phyloP scores from a whole-genome alignment of 2,888 invertebrate genomes.

The Aporophyla nigra region DNA sequence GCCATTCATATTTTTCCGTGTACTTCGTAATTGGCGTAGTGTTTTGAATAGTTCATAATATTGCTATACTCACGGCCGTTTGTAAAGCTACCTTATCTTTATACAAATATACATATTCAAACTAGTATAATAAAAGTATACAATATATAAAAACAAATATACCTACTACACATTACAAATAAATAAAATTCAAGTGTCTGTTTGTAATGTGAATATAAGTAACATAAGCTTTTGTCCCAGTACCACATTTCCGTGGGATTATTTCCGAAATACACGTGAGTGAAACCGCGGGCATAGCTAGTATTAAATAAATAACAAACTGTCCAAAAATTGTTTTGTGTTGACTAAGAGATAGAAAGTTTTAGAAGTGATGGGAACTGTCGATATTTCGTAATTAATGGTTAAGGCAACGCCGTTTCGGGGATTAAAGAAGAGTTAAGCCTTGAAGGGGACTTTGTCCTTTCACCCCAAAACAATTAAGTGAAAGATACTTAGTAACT shows the following conservation, averaged over 20 bases:
- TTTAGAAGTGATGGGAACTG: slow-evolving; percentile 18
- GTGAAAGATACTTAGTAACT: slow-evolving; percentile 27
- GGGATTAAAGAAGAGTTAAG: slow-evolving; percentile 28
- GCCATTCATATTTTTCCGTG: neutral
- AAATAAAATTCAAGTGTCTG: too few relatives aligned
- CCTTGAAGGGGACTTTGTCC: slow-evolving; percentile 33
- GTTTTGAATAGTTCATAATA: too few relatives aligned
- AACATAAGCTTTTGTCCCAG: too few relatives aligned
- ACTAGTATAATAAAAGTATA: too few relatives aligned
- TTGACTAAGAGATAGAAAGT: slow-evolving; percentile 5
- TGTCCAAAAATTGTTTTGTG: neutral
- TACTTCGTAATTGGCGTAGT: neutral
- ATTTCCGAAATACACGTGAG: too few relatives aligned
- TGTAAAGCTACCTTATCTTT: neutral
- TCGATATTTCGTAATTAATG: slow-evolving; percentile 54
- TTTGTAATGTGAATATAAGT: too few relatives aligned
- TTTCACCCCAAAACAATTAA: slow-evolving; percentile 43
- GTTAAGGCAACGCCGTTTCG: slow-evolving; percentile 7
- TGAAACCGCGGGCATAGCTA: too few relatives aligned
- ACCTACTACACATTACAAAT: too few relatives aligned
- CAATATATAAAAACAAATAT: too few relatives aligned
- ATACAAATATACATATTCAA: too few relatives aligned
- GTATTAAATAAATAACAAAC: neutral
- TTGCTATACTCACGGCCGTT: neutral
- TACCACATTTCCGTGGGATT: too few relatives aligned